These are phyloP conservation scores for Drosophila nr. medialis DNA, from an alignment of 2,888 invertebrate species.

Conservation along the genomic window DNA sequence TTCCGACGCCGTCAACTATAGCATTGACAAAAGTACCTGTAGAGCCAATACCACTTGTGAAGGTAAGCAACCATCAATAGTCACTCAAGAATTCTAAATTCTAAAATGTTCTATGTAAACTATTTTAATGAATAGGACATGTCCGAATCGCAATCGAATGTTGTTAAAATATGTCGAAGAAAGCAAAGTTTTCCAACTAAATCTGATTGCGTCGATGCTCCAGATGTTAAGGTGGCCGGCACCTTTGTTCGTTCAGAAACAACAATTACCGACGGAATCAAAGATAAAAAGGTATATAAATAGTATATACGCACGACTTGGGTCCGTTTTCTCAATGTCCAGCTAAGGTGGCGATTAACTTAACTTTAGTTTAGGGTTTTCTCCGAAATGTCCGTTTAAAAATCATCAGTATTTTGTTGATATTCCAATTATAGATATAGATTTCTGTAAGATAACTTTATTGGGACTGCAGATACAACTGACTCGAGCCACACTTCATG, in stretches of 20 bases:
- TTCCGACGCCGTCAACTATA: constrained; percentile 87
- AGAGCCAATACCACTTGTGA: constrained; percentile 83
- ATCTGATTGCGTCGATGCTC: constrained; percentile 72
- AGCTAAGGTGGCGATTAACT: constrained; percentile 5
- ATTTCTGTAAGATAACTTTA: not conserved
- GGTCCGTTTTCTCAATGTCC: constrained; percentile 11
- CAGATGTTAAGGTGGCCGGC: constrained; percentile 52
- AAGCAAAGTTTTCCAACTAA: constrained; percentile 92
- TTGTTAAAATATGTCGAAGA: constrained; percentile 87
- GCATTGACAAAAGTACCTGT: constrained; percentile 79
- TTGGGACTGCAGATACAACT: not conserved
- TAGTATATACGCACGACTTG: not conserved
- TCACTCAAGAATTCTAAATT: constrained; percentile 1
- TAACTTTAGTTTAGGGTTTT: not conserved
- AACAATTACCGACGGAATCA: constrained; percentile 57
- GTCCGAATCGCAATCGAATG: constrained; percentile 69
- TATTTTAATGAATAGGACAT: constrained; percentile 59
- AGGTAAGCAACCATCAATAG: constrained; percentile 66
- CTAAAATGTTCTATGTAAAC: constrained; percentile 1
- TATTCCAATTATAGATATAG: not conserved
- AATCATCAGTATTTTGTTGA: not conserved
- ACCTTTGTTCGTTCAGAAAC: constrained; percentile 51
- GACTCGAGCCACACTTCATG: not conserved
- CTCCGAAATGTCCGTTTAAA: not conserved
- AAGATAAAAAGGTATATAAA: constrained; percentile 69